Conservation (phyloP, 2,888 invertebrate species). For the Caenorhabditis sp. region DNA sequence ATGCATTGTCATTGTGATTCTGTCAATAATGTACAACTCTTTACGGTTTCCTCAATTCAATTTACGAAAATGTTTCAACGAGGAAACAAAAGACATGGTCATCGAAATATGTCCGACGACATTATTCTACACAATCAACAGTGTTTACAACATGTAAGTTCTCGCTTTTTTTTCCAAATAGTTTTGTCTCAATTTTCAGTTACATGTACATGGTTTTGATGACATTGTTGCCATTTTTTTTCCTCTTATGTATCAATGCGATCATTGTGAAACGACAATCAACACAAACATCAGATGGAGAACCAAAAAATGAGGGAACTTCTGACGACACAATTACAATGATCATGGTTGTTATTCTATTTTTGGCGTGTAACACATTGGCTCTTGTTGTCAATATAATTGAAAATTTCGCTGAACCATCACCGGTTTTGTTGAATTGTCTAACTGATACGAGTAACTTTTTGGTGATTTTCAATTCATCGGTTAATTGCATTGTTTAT, state of each 20-base stretch:
- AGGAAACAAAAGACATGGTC: conserved; percentile 58
- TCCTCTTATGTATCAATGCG: conserved; percentile 69
- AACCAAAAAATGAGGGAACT: conserved; percentile 33
- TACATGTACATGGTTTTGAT: conserved; percentile 70
- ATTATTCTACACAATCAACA: conserved; percentile 67
- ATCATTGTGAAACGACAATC: conserved; percentile 65
- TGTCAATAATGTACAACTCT: conserved; percentile 67
- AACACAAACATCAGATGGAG: conserved; percentile 18
- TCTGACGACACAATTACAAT: conserved; percentile 70
- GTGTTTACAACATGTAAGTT: conserved; percentile 63
- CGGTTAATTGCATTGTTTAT: conserved; percentile 70
- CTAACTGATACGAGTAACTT: conserved; percentile 70
- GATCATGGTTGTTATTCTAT: conserved; percentile 71
- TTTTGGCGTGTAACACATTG: conserved; percentile 68
- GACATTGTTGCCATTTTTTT: conserved; percentile 70
- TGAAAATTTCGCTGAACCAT: conserved; percentile 69
- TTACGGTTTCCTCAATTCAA: conserved; percentile 70
- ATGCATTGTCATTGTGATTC: conserved; percentile 49
- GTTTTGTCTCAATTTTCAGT: conserved; percentile 11
- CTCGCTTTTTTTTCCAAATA: background rate
- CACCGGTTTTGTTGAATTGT: conserved; percentile 65
- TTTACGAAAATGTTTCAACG: conserved; percentile 64
- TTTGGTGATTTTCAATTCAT: conserved; percentile 70
- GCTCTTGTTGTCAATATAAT: conserved; percentile 69
- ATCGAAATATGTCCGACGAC: conserved; percentile 70